Evolutionary conservation across 2,797 vertebrate species (phyloP), one percentile per base, ranked within the genome.

Genomic region (Chromobotia macracanthus): DNA sequence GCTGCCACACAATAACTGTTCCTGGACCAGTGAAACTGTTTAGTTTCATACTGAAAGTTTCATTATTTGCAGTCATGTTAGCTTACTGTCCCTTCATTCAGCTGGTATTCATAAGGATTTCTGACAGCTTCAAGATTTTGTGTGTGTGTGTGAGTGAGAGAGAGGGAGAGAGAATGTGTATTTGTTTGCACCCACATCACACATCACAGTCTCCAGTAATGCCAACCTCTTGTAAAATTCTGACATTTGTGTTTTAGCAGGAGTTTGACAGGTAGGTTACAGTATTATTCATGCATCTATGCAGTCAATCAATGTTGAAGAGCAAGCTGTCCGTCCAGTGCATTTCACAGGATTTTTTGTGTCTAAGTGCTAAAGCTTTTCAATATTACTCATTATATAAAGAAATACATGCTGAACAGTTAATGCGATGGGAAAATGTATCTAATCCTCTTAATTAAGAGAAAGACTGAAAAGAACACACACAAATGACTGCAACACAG

Each of bases 221-320:
- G 60, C 78, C 88, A 86, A 82, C 82, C 80, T 82, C 83, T 83
- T 83, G 41, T 44, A 77, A 9, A 51, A 84, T 75, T 75, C 83
- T 88, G 88, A 84, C 87, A 89, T 92, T 90, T 72, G 75, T 83
- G 63, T 82, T 84, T 31, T 80, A 83, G 85, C 82, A 85, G 79
- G 76, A 84, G 84, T 79, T 82, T 78, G 71, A 61, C 61, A 61
- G 44, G 50, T 18, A 67, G 31, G 77, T 25, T 74, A 66, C 74
- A 89, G 87, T 89, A 88, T 90, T 84, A 92, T 92, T 91, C 83
- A 91, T 87, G 82, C 86, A 67, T 79, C 87, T 78, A 80, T 83
- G 86, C 88, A 87, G 89, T 88, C 85, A 87, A 90, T 89, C 85
- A 89, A 74, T 88, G 70, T 72, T 72, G 73, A 84, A 82, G 82